phyloP scores from a whole-genome alignment of 1,140 invertebrate genomes.

The Pseudoatta argentina region DNA sequence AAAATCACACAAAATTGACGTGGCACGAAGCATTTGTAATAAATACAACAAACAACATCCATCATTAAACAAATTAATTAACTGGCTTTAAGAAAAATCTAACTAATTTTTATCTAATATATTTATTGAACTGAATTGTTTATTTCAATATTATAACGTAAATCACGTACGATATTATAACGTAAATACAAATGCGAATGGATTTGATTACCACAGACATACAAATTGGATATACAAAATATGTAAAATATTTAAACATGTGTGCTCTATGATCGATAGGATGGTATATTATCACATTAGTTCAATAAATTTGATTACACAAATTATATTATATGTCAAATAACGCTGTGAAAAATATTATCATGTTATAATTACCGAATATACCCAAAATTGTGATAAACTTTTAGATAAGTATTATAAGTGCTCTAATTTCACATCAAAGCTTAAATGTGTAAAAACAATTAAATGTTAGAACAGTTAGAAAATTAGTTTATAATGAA shows the following conservation, averaged over 20 bases:
- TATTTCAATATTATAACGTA: too few relatives aligned
- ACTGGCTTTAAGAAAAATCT: neutral
- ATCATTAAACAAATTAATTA: neutral
- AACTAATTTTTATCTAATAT: neutral
- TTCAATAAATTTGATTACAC: neutral
- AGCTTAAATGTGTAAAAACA: neutral
- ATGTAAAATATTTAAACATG: slow-evolving; percentile 8
- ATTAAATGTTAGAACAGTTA: neutral
- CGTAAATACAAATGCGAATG: neutral
- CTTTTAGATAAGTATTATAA: too few relatives aligned
- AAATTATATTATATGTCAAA: slow-evolving; percentile 18
- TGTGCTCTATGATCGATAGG: neutral
- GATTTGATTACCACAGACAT: neutral
- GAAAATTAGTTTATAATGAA: neutral
- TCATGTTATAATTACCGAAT: neutral
- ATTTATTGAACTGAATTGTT: neutral
- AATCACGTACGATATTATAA: neutral
- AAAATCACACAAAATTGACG: too few relatives aligned
- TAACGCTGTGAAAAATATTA: slow-evolving; percentile 7
- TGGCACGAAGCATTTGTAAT: too few relatives aligned
- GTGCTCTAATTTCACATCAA: neutral
- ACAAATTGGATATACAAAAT: neutral
- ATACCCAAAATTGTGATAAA: neutral
- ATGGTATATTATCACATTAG: neutral
- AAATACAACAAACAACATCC: too few relatives aligned